These are phyloP conservation scores for Nesogale talazaci DNA, from an alignment of 2,113 vertebrate species.

Conservation along the genomic window DNA sequence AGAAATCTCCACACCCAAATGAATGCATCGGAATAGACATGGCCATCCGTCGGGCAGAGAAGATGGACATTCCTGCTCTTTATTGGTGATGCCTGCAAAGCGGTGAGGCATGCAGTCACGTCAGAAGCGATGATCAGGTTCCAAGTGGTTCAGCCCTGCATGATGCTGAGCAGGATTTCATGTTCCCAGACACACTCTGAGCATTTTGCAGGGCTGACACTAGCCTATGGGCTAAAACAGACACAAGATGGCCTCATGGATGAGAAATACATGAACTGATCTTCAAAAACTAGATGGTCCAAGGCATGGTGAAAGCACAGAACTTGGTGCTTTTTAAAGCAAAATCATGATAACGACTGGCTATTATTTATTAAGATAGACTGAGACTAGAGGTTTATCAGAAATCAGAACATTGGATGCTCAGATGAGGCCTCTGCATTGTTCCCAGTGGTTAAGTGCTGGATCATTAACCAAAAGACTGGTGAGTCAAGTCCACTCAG, in stretches of 20 bases:
- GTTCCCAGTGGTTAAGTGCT: background rate
- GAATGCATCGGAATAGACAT: background rate
- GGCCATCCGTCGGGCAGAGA: background rate
- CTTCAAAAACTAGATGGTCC: background rate
- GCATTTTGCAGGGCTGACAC: background rate
- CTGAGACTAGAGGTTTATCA: conserved; percentile 6
- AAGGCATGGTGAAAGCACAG: background rate
- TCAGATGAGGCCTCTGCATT: background rate
- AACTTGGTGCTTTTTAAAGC: background rate
- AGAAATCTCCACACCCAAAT: background rate
- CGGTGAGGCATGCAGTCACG: background rate
- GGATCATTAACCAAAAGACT: background rate
- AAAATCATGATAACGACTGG: too few relatives aligned
- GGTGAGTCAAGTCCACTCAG: background rate
- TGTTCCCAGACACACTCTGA: background rate
- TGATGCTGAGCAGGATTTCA: background rate
- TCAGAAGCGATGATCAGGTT: background rate
- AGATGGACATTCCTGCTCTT: background rate
- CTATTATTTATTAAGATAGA: background rate
- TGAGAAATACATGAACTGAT: conserved; percentile 11
- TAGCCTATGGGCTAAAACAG: background rate
- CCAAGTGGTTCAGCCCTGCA: background rate
- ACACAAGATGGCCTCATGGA: background rate
- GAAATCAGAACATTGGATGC: background rate
- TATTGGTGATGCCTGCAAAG: background rate